phyloP scores from a whole-genome alignment of 2,888 invertebrate species.

The Therioaphis trifolii region DNA sequence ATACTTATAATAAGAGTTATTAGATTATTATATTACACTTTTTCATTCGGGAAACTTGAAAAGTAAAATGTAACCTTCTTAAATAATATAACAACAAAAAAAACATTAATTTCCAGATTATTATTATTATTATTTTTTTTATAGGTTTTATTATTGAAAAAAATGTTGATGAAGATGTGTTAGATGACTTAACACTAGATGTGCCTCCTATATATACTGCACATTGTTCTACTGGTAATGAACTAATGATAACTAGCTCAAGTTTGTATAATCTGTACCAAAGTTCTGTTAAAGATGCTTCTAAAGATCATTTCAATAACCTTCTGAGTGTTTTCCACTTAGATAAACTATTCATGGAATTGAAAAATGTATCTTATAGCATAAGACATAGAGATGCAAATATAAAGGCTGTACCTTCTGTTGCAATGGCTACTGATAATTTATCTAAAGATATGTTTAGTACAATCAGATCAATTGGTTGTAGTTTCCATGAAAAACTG shows the following conservation, averaged over 20 bases:
- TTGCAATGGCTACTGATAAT: constrained; percentile 44
- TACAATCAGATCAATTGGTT: constrained; percentile 24
- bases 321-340: constrained; percentile 45
- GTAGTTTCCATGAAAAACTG: constrained; percentile 41
- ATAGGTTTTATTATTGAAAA: constrained; percentile 49
- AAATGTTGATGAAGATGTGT: constrained; percentile 16
- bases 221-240: constrained; percentile 21
- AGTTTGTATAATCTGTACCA: constrained; percentile 25
- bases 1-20: too few relatives aligned
- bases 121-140: background rate
- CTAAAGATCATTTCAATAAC: background rate
- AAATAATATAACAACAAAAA: too few relatives aligned
- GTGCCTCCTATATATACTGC: constrained; percentile 51
- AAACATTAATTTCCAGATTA: background rate
- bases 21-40: too few relatives aligned
- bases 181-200: constrained; percentile 34
- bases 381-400: background rate
- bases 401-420: constrained; percentile 34
- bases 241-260: constrained; percentile 18
- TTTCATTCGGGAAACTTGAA: too few relatives aligned
- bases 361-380: constrained; percentile 37
- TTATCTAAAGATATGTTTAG: constrained; percentile 37
- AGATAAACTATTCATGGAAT: constrained; percentile 52
- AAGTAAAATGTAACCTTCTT: too few relatives aligned
- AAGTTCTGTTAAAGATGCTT: background rate